Conservation (phyloP, 2,113 vertebrate genomes). For the Thomomys bottae region DNA sequence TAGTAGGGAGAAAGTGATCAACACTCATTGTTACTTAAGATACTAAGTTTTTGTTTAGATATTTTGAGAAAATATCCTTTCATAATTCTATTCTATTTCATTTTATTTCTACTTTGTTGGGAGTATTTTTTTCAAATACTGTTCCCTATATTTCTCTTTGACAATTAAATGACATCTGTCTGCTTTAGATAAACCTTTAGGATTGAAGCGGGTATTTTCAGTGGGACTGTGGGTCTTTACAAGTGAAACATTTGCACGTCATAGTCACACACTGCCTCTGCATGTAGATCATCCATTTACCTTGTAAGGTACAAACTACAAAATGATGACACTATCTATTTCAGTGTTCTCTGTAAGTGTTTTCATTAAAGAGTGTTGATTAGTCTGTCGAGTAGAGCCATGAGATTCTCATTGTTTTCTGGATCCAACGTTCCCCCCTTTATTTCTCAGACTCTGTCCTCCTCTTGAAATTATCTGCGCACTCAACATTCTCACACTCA, state of each 20-base stretch:
- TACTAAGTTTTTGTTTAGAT: background rate
- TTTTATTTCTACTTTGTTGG: background rate
- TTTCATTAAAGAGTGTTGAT: background rate
- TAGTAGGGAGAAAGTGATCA: background rate
- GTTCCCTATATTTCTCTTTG: background rate
- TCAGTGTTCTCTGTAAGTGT: background rate
- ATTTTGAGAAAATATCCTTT: background rate
- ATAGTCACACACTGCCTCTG: background rate
- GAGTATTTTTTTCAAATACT: background rate
- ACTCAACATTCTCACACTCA: conserved; percentile 30
- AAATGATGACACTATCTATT: background rate
- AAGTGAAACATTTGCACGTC: background rate
- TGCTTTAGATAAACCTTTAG: background rate
- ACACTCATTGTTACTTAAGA: background rate
- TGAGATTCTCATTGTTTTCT: background rate
- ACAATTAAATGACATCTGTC: background rate
- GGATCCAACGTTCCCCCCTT: background rate
- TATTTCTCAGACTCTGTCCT: background rate
- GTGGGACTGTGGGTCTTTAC: background rate
- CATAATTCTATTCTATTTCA: background rate
- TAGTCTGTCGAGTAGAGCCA: background rate
- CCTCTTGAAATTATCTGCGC: conserved; percentile 43
- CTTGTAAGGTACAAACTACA: background rate
- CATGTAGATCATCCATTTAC: background rate
- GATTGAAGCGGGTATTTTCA: background rate